Conservation (phyloP, 2,113 vertebrate genomes). For the Gallinago paraguaiae region DNA sequence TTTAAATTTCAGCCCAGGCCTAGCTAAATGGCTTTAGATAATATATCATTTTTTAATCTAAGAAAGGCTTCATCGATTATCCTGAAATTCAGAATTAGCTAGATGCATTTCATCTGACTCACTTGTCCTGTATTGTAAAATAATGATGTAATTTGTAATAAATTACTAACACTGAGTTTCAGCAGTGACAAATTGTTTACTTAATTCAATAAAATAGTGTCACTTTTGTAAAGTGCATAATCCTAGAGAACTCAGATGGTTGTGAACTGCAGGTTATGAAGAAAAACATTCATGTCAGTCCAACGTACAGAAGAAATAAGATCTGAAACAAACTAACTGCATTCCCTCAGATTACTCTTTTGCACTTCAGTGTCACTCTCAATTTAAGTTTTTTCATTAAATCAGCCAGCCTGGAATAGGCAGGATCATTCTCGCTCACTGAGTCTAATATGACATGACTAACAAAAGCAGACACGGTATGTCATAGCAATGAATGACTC, state of each 20-base stretch:
- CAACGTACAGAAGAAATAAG: slow-evolving; percentile 44
- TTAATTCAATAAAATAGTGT: slow-evolving; percentile 74
- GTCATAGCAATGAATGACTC: slow-evolving; percentile 69
- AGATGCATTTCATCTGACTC: slow-evolving; percentile 43
- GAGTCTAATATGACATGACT: slow-evolving; percentile 65
- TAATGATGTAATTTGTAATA: slow-evolving; percentile 69
- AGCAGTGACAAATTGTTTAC: slow-evolving; percentile 70
- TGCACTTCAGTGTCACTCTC: slow-evolving; percentile 66
- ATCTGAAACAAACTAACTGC: slow-evolving; percentile 55
- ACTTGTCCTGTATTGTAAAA: slow-evolving; percentile 42
- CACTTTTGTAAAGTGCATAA: slow-evolving; percentile 43
- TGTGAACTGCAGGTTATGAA: slow-evolving; percentile 56
- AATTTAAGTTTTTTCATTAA: slow-evolving; percentile 21
- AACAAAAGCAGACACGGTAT: slow-evolving; percentile 64
- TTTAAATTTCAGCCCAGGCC: slow-evolving; percentile 10
- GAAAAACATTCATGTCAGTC: slow-evolving; percentile 59
- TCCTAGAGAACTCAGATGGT: slow-evolving; percentile 49
- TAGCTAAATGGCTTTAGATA: slow-evolving; percentile 52
- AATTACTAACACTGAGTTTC: slow-evolving; percentile 61
- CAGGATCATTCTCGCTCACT: slow-evolving; percentile 52
- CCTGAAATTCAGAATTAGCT: slow-evolving; percentile 50
- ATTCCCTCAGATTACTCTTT: slow-evolving; percentile 65
- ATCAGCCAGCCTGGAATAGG: slow-evolving; percentile 29
- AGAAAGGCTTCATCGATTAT: slow-evolving; percentile 33
- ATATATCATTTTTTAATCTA: slow-evolving; percentile 59